Conservation (phyloP, 2,113 vertebrate genomes). For the Corythornis madagascariensis region DNA sequence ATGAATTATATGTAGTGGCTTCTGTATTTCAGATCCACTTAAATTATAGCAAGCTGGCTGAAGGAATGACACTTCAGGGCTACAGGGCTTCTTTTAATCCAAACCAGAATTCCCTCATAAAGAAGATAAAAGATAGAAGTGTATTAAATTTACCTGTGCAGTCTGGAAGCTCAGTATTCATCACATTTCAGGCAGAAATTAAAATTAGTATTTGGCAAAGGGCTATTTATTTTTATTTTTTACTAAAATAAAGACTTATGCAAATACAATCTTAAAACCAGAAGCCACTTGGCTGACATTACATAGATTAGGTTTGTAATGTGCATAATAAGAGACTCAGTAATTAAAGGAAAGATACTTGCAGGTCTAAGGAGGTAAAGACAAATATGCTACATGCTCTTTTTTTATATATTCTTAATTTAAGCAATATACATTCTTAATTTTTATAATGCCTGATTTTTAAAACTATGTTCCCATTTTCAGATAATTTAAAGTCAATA, state of each 20-base stretch:
- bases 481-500: background rate
- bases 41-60: background rate
- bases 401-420: background rate
- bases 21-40: conserved; percentile 21
- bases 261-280: background rate
- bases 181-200: background rate
- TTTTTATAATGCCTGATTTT: background rate
- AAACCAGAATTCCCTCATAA: background rate
- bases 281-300: background rate
- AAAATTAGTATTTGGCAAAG: background rate
- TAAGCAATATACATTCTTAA: background rate
- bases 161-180: background rate
- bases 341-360: background rate
- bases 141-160: background rate
- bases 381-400: background rate
- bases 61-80: background rate
- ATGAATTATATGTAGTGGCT: background rate
- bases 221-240: background rate
- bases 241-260: background rate
- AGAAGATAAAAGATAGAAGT: background rate
- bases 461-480: background rate
- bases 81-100: background rate
- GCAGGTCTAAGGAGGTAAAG: background rate
- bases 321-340: background rate
- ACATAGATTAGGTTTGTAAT: background rate